Percentiles rank a stretch among this genome's conserved stretches.
phyloP scores from a whole-genome alignment of 2,888 invertebrate genomes.

The Rotaria magnacalcarata region DNA sequence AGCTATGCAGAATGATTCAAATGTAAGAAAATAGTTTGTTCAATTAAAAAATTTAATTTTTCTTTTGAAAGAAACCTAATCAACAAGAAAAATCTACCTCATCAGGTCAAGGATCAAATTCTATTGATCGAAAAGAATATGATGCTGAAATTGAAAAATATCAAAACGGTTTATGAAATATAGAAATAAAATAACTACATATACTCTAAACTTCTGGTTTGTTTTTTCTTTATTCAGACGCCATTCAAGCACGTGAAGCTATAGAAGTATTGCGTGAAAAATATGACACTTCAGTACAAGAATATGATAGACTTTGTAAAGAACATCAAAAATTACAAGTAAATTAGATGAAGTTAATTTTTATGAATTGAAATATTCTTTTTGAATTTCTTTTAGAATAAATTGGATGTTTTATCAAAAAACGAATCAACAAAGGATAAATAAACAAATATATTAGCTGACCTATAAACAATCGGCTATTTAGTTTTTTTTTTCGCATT shows the following conservation, averaged over 20 bases:
- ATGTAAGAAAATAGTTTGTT: not conserved
- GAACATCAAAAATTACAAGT: not conserved
- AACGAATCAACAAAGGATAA: not conserved
- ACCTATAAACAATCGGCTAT: not conserved
- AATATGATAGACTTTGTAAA: not conserved
- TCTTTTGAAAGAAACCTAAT: not conserved
- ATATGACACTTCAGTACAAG: not conserved
- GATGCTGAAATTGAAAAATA: not conserved
- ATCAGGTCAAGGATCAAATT: not conserved
- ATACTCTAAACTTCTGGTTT: too few species aligned
- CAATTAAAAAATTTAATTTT: not conserved
- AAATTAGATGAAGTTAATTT: not conserved
- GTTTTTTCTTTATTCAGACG: not conserved
- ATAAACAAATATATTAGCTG: not conserved
- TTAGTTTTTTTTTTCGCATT: not conserved
- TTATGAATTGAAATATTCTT: not conserved
- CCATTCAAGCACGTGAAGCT: not conserved
- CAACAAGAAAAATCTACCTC: not conserved
- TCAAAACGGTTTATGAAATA: not conserved
- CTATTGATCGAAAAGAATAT: conserved; percentile 3
- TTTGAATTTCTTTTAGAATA: not conserved
- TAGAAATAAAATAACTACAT: too few species aligned
- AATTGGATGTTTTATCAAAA: not conserved
- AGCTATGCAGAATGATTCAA: too few species aligned
- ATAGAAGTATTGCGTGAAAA: not conserved